A percentile compares a stretch with the other conserved stretches of the same genome.
These are phyloP conservation scores for Caranx ignobilis DNA, from an alignment of 2,113 vertebrate genomes.

Conservation along the genomic window DNA sequence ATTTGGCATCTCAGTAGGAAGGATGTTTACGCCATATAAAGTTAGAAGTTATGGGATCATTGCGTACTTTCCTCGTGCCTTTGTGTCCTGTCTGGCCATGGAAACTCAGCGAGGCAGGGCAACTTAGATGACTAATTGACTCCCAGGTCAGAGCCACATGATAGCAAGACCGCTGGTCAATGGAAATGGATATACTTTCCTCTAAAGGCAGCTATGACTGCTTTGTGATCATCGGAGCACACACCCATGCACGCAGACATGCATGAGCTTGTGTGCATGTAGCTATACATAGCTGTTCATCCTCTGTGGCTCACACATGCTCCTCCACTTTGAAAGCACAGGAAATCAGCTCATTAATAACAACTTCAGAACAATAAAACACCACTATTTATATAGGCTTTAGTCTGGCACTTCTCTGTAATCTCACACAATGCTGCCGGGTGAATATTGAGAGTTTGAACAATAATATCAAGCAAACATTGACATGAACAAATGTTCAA, in stretches of 20 bases:
- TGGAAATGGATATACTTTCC: constrained; percentile 78
- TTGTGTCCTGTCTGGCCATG: constrained; percentile 49
- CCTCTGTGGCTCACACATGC: constrained; percentile 29
- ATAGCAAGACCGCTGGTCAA: constrained; percentile 74
- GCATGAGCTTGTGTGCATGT: constrained; percentile 32
- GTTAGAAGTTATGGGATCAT: constrained; percentile 37
- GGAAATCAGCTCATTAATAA: constrained; percentile 41
- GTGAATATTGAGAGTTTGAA: constrained; percentile 27
- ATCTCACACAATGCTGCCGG: constrained; percentile 29
- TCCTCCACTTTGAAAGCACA: constrained; percentile 38
- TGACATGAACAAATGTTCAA: neutral
- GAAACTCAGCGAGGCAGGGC: constrained; percentile 70
- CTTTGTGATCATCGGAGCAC: constrained; percentile 64
- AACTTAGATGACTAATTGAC: constrained; percentile 71
- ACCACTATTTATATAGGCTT: constrained; percentile 18
- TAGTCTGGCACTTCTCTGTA: constrained; percentile 27
- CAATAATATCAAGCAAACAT: neutral
- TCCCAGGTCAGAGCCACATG: constrained; percentile 71
- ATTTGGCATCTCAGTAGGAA: constrained; percentile 27
- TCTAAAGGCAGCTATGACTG: constrained; percentile 44
- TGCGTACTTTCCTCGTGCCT: constrained; percentile 28
- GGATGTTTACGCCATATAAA: constrained; percentile 31
- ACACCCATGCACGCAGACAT: constrained; percentile 28
- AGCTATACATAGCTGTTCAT: constrained; percentile 51
- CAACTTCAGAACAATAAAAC: constrained; percentile 36